A percentile compares a stretch with the other conserved stretches of the same genome.
These are phyloP conservation scores for Caretta caretta DNA, from an alignment of 2,113 vertebrate species.

Conservation along the genomic window DNA sequence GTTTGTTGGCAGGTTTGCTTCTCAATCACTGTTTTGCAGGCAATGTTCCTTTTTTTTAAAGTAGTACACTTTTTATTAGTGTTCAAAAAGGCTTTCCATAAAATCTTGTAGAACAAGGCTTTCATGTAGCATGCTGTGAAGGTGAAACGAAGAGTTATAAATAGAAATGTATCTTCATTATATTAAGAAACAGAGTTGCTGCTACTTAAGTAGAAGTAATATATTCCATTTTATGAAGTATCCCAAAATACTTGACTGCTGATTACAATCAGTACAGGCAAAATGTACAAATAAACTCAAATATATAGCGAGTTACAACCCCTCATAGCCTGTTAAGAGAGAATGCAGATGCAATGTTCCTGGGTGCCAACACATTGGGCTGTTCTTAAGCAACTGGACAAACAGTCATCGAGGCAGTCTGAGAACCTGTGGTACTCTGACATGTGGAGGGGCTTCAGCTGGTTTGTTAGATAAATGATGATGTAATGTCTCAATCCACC, in stretches of 20 bases:
- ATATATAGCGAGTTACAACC: background rate
- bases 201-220: background rate
- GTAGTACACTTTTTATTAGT: rapidly evolving
- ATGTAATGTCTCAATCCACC: background rate
- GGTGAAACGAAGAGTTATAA: background rate
- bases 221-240: rapidly evolving
- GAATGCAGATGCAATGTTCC: background rate
- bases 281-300: background rate
- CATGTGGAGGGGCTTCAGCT: rapidly evolving
- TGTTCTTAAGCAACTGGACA: background rate
- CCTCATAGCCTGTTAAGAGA: background rate
- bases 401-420: background rate
- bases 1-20: background rate
- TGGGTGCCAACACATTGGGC: background rate
- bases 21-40: rapidly evolving
- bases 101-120: background rate
- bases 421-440: rapidly evolving
- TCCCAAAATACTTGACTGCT: rapidly evolving
- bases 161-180: rapidly evolving
- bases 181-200: rapidly evolving
- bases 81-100: background rate
- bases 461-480: rapidly evolving
- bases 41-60: background rate
- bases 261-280: background rate
- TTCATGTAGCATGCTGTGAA: background rate